Evolutionary conservation across 2,797 vertebrate genomes (phyloP).

Genomic region (Cetoscarus ocellatus): DNA sequence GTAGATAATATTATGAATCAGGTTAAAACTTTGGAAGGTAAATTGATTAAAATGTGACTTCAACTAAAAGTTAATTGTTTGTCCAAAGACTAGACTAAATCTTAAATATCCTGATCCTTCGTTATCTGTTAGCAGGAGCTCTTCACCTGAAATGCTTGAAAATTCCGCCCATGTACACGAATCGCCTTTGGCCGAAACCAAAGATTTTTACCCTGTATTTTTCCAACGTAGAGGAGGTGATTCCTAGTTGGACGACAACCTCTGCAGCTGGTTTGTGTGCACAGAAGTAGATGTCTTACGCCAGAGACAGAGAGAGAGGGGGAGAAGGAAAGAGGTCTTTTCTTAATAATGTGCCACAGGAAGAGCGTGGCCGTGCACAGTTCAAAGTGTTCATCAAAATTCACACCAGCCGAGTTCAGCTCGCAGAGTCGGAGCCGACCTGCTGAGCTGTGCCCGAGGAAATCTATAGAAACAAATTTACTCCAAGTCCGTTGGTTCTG

Average conservation of each 20-base stretch:
- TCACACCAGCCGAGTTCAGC: constrained; percentile 50
- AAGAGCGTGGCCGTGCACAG: constrained; percentile 41
- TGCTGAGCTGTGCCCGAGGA: constrained; percentile 69
- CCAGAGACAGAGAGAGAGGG: not conserved
- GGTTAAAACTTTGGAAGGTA: too few relatives aligned
- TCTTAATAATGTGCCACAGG: constrained; percentile 43
- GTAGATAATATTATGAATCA: too few relatives aligned
- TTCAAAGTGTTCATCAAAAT: constrained; percentile 73
- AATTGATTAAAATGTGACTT: too few relatives aligned
- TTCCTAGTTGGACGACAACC: constrained; percentile 60
- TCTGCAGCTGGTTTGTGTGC: constrained; percentile 51
- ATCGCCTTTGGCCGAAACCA: constrained; percentile 52
- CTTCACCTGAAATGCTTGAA: constrained; percentile 63
- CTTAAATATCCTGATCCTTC: constrained; percentile 41
- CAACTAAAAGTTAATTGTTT: too few relatives aligned
- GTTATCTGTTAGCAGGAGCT: constrained; percentile 61
- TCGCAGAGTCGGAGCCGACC: constrained; percentile 41
- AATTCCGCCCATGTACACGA: constrained; percentile 50
- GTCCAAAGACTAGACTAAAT: too few relatives aligned
- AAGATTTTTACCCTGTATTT: constrained; percentile 59
- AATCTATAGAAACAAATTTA: constrained; percentile 77
- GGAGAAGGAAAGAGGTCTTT: constrained; percentile 8
- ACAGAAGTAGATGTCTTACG: constrained; percentile 36
- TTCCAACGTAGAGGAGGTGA: constrained; percentile 49
- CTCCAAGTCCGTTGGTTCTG: constrained; percentile 58